Evolutionary conservation across 2,797 vertebrate genomes (phyloP), one percentile per base, ranked within the genome.

Genomic region (Enteromius viviparus): DNA sequence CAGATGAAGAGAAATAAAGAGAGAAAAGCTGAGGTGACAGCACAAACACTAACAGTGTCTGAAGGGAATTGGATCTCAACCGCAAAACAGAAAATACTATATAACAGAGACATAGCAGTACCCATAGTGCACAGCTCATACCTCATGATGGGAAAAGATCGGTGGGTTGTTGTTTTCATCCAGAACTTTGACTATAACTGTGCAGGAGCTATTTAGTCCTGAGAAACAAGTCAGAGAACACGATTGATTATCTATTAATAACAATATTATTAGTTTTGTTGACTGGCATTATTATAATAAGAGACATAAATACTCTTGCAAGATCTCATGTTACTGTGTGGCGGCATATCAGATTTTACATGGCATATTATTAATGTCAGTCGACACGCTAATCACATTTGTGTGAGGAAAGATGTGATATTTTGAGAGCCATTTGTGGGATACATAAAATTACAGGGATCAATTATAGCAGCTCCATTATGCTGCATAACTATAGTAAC

Each of bases 91-190:
- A 77, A 47, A 81, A 40, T 34, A 32, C 53, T 51, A 68, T 15
- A 23, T 29, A 23, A 49, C 7, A 62, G 4, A 49, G 23, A 69
- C 34, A 83, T 5, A 75, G 17, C 7, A 34, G 37, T 32, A 29
- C 55, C 58, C 23, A 76, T 8, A 77, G 4, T 49, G 15, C 49
- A 40, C 10, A 23, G 65, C 40, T 10, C 60, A 32, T 93, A 95
- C 95, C 94, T 96, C 95, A 69, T 95, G 95, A 85, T 91, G 89
- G 80, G 94, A 93, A 88, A 96, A 95, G 51, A 94, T 89, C 0
- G 95, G 94, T 49, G 95, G 92, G 26, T 91, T 95, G 91, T 97
- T 95, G 90, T 95, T 96, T 88, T 94, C 89, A 68, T 97, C 95
- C 34, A 91, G 89, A 62, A 95, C 88, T 0, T 84, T 93, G 83